These are phyloP conservation scores for Probosciger aterrimus DNA, from an alignment of 2,113 vertebrate species.

Conservation along the genomic window DNA sequence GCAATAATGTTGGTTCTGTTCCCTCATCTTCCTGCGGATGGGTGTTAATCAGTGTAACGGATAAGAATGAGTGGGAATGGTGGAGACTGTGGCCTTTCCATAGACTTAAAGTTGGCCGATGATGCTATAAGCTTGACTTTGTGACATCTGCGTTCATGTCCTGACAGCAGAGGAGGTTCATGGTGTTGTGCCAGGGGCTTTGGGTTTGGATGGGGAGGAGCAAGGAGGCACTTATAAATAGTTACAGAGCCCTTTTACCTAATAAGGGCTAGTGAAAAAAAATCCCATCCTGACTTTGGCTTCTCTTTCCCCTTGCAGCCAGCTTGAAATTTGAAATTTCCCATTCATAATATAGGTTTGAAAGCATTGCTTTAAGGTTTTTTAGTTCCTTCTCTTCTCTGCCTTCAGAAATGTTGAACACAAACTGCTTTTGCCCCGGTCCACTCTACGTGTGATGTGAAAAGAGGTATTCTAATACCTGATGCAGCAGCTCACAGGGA, in stretches of 20 bases:
- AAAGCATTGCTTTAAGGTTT: background rate
- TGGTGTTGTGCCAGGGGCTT: background rate
- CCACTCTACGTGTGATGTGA: background rate
- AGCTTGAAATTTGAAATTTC: background rate
- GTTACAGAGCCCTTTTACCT: background rate
- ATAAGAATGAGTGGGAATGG: background rate
- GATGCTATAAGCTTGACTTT: background rate
- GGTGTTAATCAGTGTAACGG: background rate
- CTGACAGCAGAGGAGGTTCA: background rate
- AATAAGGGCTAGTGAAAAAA: background rate
- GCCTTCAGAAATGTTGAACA: background rate
- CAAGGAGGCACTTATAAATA: background rate
- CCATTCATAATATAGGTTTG: background rate
- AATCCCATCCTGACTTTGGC: background rate
- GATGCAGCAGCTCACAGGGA: background rate
- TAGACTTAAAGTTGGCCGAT: background rate
- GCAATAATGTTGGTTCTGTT: background rate
- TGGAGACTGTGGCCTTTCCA: background rate
- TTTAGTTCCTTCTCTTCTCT: background rate
- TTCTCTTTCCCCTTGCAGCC: background rate
- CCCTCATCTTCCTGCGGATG: background rate
- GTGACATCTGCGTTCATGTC: background rate
- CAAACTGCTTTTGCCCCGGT: background rate
- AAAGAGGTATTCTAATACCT: background rate
- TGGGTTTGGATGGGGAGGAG: background rate